Evolutionary conservation across 2,888 invertebrate genomes (phyloP).

Genomic region (Siphlonurus alternatus): DNA sequence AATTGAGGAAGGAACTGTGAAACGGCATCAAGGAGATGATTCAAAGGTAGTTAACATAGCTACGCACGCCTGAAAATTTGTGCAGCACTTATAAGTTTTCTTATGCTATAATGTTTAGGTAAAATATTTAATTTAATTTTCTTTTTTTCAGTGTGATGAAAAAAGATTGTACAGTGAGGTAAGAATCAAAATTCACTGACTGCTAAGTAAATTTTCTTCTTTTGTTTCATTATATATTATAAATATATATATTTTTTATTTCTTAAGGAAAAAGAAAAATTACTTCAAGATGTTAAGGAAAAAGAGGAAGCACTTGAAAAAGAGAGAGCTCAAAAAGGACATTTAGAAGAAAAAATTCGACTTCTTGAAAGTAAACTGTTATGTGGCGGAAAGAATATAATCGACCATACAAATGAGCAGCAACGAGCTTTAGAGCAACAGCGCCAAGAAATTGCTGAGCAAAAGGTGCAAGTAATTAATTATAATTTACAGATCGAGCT

Average conservation of each 20-base stretch:
- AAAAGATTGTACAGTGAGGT: not conserved
- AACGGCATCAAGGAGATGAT: not conserved
- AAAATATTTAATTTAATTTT: not conserved
- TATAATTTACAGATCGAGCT: not conserved
- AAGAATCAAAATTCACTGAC: not conserved
- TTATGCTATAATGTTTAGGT: not conserved
- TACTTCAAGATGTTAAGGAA: conserved; percentile 24
- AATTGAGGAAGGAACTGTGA: not conserved
- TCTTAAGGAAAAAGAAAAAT: conserved; percentile 23
- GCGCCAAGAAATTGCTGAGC: conserved; percentile 73
- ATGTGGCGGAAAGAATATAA: conserved; percentile 83
- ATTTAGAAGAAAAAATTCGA: conserved; percentile 57
- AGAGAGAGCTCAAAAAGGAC: conserved; percentile 42
- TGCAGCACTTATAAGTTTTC: not conserved
- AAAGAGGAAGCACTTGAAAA: conserved; percentile 24
- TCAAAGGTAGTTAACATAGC: not conserved
- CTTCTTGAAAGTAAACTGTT: conserved; percentile 88
- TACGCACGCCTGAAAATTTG: not conserved
- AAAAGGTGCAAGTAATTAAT: conserved; percentile 38
- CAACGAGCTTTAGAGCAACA: conserved; percentile 76
- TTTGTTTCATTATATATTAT: not conserved
- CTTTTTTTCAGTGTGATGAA: not conserved
- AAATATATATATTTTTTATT: not conserved
- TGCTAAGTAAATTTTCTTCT: not conserved
- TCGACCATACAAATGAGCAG: conserved; percentile 90